A percentile compares a stretch with the other conserved stretches of the same genome.
Evolutionary conservation across 2,113 vertebrate species (phyloP).

Genomic region (Psilopsiagon aymara): DNA sequence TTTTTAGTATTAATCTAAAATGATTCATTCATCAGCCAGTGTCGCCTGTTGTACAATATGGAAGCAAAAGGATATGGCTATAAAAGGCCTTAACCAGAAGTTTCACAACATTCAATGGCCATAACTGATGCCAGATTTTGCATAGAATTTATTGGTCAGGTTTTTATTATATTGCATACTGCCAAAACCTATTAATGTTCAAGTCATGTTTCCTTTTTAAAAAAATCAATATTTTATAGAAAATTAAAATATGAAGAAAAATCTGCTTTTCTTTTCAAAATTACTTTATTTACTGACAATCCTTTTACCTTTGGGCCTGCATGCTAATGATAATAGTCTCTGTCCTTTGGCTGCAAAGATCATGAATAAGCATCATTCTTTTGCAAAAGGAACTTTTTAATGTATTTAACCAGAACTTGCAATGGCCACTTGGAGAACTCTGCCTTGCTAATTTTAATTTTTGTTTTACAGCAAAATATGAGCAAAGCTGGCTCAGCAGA

Average conservation of each 20-base stretch:
- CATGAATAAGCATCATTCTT: constrained; percentile 1
- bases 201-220: background rate
- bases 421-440: background rate
- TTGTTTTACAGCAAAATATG: background rate
- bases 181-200: background rate
- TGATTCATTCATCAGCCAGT: background rate
- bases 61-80: background rate
- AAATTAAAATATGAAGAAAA: background rate
- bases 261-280: background rate
- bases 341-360: constrained; percentile 4
- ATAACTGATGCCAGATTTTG: background rate
- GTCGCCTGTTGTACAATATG: background rate
- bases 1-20: background rate
- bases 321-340: background rate
- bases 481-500: background rate
- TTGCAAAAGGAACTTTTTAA: background rate
- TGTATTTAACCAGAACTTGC: constrained; percentile 9
- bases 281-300: background rate
- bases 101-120: background rate
- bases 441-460: background rate
- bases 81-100: background rate
- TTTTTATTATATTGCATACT: background rate
- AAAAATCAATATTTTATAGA: background rate
- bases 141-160: background rate
- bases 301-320: background rate